Evolutionary conservation across 1,140 invertebrate genomes (phyloP).

Genomic region (Atopsyche davidsoni): DNA sequence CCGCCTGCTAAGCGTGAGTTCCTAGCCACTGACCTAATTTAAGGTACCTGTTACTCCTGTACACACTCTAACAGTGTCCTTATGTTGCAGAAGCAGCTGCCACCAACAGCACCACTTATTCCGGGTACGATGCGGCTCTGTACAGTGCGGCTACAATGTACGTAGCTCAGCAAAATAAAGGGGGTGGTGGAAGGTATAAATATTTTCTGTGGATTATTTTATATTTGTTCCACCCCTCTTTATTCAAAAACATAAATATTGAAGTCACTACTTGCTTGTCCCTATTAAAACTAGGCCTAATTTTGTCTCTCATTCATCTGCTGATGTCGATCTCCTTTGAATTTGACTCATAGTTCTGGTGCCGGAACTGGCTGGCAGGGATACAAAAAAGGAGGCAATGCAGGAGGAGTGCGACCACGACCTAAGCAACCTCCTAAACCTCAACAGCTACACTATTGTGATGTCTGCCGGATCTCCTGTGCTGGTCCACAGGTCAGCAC

Average conservation of each 20-base stretch:
- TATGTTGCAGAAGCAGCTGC: conserved; percentile 48
- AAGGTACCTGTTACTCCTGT: not conserved
- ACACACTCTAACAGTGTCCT: not conserved
- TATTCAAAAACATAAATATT: not conserved
- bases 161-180: conserved; percentile 76
- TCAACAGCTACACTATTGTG: conserved; percentile 89
- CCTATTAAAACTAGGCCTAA: too few relatives aligned
- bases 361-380: conserved; percentile 61
- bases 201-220: not conserved
- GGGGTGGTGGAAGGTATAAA: conserved; percentile 41
- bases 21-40: not conserved
- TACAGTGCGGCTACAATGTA: conserved; percentile 91
- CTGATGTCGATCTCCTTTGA: too few relatives aligned
- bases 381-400: conserved; percentile 63
- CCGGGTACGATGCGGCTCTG: conserved; percentile 84
- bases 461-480: conserved; percentile 97
- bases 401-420: conserved; percentile 57
- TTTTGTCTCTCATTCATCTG: too few relatives aligned
- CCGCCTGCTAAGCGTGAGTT: conserved; percentile 42
- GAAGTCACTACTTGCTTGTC: too few relatives aligned
- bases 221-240: not conserved
- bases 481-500: conserved; percentile 75
- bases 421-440: conserved; percentile 80
- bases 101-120: conserved; percentile 62
- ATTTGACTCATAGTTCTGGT: conserved; percentile 7